These are phyloP conservation scores for Nesidiocoris tenuis DNA, from an alignment of 2,888 invertebrate genomes.

Conservation along the genomic window DNA sequence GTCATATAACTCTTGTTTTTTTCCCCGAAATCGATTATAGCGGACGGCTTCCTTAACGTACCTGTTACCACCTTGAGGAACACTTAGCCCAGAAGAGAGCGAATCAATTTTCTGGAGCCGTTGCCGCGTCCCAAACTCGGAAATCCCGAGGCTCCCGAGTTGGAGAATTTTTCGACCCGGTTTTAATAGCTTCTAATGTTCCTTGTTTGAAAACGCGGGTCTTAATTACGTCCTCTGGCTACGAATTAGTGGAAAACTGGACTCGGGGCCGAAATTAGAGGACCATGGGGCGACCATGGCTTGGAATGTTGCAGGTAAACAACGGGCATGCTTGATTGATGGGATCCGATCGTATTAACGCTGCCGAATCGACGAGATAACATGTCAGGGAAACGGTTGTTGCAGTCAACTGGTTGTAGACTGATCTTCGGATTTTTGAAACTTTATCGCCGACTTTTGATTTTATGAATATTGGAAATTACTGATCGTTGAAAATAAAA, in stretches of 20 bases:
- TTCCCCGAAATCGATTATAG: slow-evolving; percentile 12
- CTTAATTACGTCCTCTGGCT: slow-evolving; percentile 13
- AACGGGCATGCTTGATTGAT: too few species aligned
- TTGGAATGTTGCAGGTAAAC: too few species aligned
- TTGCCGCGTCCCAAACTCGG: not conserved
- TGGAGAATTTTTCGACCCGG: not conserved
- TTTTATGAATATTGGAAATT: too few species aligned
- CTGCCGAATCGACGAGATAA: too few species aligned
- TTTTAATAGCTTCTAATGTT: slow-evolving; percentile 22
- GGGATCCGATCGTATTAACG: too few species aligned
- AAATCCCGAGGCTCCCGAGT: not conserved
- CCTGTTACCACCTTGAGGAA: slow-evolving; percentile 10
- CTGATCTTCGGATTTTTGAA: too few species aligned
- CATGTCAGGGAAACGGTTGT: too few species aligned
- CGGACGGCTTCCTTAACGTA: not conserved
- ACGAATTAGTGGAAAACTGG: not conserved
- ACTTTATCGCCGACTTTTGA: too few species aligned
- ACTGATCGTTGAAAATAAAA: too few species aligned
- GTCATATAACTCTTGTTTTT: slow-evolving; percentile 18
- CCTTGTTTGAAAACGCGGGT: slow-evolving; percentile 16
- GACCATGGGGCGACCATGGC: too few species aligned
- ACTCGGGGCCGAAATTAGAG: too few species aligned
- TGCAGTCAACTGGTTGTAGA: too few species aligned
- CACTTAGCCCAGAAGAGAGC: slow-evolving; percentile 2
- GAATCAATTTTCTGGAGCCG: slow-evolving; percentile 12